Evolutionary conservation across 2,797 vertebrate species (phyloP).

Genomic region (Gallinago solitaria): DNA sequence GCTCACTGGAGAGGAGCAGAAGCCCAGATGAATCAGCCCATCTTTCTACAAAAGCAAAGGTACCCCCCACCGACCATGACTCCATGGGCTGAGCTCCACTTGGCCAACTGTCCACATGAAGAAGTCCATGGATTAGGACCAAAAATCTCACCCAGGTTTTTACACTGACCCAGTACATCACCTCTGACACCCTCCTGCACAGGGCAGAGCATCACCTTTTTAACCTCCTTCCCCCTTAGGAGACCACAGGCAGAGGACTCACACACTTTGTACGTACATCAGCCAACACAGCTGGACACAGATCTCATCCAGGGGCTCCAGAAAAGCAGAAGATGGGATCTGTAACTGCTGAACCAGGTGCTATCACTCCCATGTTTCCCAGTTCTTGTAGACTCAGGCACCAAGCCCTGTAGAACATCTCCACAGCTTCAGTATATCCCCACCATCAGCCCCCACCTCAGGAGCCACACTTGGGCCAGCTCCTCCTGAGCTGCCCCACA

Average conservation of each 20-base stretch:
- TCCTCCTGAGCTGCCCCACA: not conserved
- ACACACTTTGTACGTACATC: rapidly evolving
- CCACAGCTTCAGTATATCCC: not conserved
- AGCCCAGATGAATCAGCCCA: not conserved
- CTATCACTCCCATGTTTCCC: not conserved
- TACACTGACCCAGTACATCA: too few relatives aligned
- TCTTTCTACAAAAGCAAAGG: not conserved
- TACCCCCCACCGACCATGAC: not conserved
- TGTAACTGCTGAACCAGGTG: not conserved
- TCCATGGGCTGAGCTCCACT: not conserved
- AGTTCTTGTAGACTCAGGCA: not conserved
- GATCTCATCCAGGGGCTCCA: not conserved
- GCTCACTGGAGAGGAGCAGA: not conserved
- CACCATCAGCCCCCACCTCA: not conserved
- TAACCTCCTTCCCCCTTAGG: not conserved
- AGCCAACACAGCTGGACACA: not conserved
- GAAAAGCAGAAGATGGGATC: not conserved
- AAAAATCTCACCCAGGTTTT: not conserved
- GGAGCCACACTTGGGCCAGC: not conserved
- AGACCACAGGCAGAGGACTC: not conserved
- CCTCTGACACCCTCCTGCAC: not conserved
- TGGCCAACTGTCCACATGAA: rapidly evolving
- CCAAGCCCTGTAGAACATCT: not conserved
- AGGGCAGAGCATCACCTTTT: not conserved
- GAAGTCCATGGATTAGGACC: not conserved